Percentiles rank a stretch among this genome's conserved stretches.
Conservation (phyloP, 2,888 invertebrate species). For the Cheiracanthium punctorium region DNA sequence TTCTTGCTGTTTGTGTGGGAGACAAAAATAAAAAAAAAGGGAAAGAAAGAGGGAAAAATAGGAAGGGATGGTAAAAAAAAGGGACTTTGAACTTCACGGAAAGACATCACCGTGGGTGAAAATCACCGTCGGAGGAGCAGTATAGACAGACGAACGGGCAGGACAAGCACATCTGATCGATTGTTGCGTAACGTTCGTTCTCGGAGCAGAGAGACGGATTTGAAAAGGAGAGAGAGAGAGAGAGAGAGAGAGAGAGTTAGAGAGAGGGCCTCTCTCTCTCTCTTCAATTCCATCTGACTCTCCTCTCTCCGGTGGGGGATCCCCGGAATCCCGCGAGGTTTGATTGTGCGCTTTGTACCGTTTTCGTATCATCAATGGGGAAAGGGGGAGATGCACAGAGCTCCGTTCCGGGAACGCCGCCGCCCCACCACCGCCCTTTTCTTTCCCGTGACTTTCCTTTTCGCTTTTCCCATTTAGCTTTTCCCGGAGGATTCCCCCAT, state of each 20-base stretch:
- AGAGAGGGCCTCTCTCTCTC: not conserved
- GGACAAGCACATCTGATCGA: not conserved
- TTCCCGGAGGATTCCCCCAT: constrained; percentile 41
- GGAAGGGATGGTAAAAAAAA: too few species aligned
- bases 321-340: constrained; percentile 39
- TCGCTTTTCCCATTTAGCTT: constrained; percentile 59
- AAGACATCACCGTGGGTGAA: not conserved
- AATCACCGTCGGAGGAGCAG: not conserved
- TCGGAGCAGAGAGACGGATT: too few species aligned
- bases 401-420: not conserved
- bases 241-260: constrained; percentile 2
- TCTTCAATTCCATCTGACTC: constrained; percentile 7
- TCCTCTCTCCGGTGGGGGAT: not conserved
- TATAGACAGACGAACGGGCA: too few species aligned
- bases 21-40: too few species aligned
- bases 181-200: constrained; percentile 5
- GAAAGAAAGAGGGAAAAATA: too few species aligned
- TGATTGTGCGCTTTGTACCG: constrained; percentile 60
- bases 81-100: too few species aligned
- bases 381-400: too few species aligned
- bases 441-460: constrained; percentile 27
- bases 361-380: not conserved
- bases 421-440: too few species aligned
- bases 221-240: too few species aligned
- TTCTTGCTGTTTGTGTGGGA: too few species aligned